Evolutionary conservation across 2,113 vertebrate genomes (phyloP), one percentile per base, ranked within the genome.

Genomic region (Dromiciops gliroides): DNA sequence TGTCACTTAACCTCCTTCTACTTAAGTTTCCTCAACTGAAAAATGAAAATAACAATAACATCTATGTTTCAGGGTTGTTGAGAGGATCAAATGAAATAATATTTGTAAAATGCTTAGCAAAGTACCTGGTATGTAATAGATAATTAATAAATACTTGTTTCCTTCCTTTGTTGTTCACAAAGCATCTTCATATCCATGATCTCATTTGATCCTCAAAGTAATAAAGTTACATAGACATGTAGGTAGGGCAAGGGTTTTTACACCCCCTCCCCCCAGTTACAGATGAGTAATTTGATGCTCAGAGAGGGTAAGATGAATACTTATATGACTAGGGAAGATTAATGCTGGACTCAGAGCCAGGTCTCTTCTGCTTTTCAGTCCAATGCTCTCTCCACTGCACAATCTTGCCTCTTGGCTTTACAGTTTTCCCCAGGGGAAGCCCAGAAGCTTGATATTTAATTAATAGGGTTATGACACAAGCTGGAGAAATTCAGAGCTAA

Each of bases 401-500:
- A 83, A 83, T 83, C 16, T 10, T 90, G 48, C 25, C 48, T 50
- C 22, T 90, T 44, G 19, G n/a, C 22, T n/a, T 47, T 50, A 5
- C 22, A 50, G 49, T 19, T n/a, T 47, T 48, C 25, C 48, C 88
- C 44, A 23, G 83, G 90, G 91, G 44, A 56, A 89, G 7, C n/a
- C 91, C 0, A 7, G 31, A 25, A 49, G 91, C 89, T 7, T n/a
- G 0, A 10, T 89, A 49, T 89, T 83, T 95, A 47, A 56, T 67
- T 83, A 94, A 37, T 37, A 56, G 91, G 56, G 88, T 47, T 92
- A n/a, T 48, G 5, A 90, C 51, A 50, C 0, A 0, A 22, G 0
- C 1, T 67, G 92, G 95, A 95, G 95, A 60, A 90, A 49, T 0
- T 8, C 90, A 37, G 92, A 91, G 25, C 51, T 56, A 90, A 96